Evolutionary conservation across 2,113 vertebrate genomes (phyloP).

Genomic region (Mystacornis crossleyi): DNA sequence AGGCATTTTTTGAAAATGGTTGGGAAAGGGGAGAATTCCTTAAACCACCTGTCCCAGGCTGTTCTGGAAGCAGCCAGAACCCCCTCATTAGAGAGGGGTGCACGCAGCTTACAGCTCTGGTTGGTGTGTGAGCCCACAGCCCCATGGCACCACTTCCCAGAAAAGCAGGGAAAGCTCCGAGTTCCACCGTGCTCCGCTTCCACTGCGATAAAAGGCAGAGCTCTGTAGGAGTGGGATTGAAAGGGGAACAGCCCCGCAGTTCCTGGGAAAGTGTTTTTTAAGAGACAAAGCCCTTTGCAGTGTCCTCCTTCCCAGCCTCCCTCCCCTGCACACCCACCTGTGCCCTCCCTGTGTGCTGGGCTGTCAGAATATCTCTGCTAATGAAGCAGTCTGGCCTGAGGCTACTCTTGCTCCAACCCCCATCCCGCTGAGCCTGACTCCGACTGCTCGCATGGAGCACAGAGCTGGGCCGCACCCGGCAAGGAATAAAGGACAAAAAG

Average conservation of each 20-base stretch:
- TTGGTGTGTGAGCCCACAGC: background rate
- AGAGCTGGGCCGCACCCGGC: background rate
- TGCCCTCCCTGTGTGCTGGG: slow-evolving; percentile 11
- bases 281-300: background rate
- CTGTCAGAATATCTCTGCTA: slow-evolving; percentile 62
- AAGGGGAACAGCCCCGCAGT: background rate
- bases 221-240: background rate
- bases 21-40: background rate
- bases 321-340: background rate
- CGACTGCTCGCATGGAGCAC: background rate
- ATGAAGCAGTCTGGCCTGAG: slow-evolving; percentile 71
- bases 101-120: background rate
- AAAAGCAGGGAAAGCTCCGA: background rate
- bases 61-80: background rate
- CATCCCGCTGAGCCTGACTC: background rate
- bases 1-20: background rate
- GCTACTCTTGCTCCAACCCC: background rate
- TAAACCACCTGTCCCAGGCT: background rate
- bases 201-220: background rate
- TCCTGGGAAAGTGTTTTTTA: background rate
- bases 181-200: background rate
- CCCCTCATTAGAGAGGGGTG: background rate
- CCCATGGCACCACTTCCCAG: background rate
- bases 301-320: background rate
- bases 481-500: background rate